These are phyloP conservation scores for Timandra comae DNA, from an alignment of 2,888 invertebrate species.

Conservation along the genomic window DNA sequence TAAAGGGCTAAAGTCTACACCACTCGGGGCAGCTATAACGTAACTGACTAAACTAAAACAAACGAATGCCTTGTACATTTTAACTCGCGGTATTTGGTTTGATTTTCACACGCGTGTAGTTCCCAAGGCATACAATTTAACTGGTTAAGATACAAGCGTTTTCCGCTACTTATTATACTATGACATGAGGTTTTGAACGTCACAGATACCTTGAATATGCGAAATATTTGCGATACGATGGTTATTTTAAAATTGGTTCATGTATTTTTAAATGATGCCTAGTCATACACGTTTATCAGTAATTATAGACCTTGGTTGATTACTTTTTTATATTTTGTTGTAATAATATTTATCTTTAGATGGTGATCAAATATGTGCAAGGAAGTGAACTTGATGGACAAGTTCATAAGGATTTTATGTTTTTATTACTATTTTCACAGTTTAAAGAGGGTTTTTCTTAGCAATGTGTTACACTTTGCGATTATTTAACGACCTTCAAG, in stretches of 20 bases:
- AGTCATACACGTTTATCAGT: not conserved
- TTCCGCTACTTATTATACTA: conserved; percentile 23
- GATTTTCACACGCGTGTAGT: conserved; percentile 44
- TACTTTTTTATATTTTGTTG: no score
- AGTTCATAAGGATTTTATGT: no score
- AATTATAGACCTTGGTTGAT: no score
- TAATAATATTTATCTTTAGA: no score
- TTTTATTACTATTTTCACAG: no score
- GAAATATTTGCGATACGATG: not conserved
- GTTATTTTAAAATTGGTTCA: not conserved
- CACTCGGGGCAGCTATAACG: conserved; percentile 36
- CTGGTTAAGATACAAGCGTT: conserved; percentile 45
- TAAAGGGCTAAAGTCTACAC: conserved; percentile 41
- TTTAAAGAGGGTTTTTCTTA: no score
- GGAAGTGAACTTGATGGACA: no score
- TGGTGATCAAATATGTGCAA: no score
- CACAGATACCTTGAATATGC: not conserved
- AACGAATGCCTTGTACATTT: conserved; percentile 45
- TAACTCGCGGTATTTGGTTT: conserved; percentile 39
- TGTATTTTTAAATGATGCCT: not conserved
- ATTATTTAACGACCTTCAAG: no score
- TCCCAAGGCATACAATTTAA: conserved; percentile 50
- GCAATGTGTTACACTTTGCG: no score
- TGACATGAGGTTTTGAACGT: conserved; percentile 10
- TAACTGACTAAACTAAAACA: conserved; percentile 34